phyloP scores from a whole-genome alignment of 2,888 invertebrate species.

The Neocrepidodera transversa region DNA sequence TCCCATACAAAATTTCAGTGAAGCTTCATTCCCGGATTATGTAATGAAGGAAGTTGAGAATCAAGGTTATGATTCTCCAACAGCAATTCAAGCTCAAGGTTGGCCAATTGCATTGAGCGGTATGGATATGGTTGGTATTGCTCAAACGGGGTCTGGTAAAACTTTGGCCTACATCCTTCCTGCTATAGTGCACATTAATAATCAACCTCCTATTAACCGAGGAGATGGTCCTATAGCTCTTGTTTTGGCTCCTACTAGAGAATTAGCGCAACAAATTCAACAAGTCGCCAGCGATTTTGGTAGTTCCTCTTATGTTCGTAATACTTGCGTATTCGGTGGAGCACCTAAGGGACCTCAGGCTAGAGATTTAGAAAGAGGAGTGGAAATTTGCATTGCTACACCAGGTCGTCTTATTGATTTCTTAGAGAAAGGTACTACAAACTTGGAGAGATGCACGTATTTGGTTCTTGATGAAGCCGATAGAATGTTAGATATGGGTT shows the following conservation, averaged over 20 bases:
- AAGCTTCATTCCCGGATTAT: conserved; percentile 81
- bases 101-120: conserved; percentile 89
- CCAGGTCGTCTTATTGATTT: conserved; percentile 89
- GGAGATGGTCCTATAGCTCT: conserved; percentile 87
- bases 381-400: conserved; percentile 90
- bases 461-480: conserved; percentile 94
- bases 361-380: conserved; percentile 73
- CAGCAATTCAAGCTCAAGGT: conserved; percentile 87
- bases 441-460: conserved; percentile 78
- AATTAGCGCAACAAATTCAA: conserved; percentile 82
- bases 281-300: conserved; percentile 89
- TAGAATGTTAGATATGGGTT: conserved; percentile 97
- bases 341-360: conserved; percentile 89
- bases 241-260: conserved; percentile 80
- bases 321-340: conserved; percentile 90
- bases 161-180: conserved; percentile 84
- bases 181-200: conserved; percentile 88
- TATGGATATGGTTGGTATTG: conserved; percentile 86
- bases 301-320: conserved; percentile 77
- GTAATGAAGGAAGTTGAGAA: conserved; percentile 76
- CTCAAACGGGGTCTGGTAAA: conserved; percentile 84
- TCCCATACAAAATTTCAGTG: conserved; percentile 80
- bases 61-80: conserved; percentile 73
- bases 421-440: conserved; percentile 75
- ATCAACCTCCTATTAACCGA: conserved; percentile 78